Conservation (phyloP, 2,113 vertebrate genomes). For the Psophia crepitans region DNA sequence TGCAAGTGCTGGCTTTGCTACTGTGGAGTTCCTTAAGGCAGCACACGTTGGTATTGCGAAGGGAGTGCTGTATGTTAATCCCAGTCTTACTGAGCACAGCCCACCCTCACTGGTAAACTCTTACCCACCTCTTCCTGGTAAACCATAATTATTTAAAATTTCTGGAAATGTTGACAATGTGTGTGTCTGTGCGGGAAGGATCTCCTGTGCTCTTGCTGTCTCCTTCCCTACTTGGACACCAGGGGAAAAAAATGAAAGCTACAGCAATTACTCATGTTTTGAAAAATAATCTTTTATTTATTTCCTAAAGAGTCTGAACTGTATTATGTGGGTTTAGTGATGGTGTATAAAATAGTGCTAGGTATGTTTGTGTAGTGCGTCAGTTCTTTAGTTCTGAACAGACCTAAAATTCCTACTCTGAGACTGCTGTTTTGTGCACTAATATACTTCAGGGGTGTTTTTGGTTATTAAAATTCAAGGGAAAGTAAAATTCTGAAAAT, state of each 20-base stretch:
- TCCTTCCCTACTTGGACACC: not conserved
- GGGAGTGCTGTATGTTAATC: not conserved
- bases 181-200: not conserved
- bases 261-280: not conserved
- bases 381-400: not conserved
- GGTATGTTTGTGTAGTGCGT: not conserved
- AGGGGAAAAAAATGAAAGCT: not conserved
- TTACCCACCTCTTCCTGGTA: not conserved
- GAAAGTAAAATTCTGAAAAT: not conserved
- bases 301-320: not conserved
- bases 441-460: not conserved
- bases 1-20: not conserved
- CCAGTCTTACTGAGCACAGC: not conserved
- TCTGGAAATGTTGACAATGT: not conserved
- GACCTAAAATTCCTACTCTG: not conserved
- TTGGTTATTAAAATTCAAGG: not conserved
- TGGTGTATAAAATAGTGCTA: not conserved
- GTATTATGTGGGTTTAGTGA: not conserved
- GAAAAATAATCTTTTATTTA: not conserved
- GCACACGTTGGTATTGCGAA: fast-evolving
- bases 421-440: not conserved
- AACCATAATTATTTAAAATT: not conserved
- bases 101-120: not conserved
- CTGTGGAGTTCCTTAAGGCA: not conserved
- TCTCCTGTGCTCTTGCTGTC: not conserved